A percentile compares a stretch with the other conserved stretches of the same genome.
These are phyloP conservation scores for Streblospio benedicti DNA, from an alignment of 1,140 invertebrate genomes.

Conservation along the genomic window DNA sequence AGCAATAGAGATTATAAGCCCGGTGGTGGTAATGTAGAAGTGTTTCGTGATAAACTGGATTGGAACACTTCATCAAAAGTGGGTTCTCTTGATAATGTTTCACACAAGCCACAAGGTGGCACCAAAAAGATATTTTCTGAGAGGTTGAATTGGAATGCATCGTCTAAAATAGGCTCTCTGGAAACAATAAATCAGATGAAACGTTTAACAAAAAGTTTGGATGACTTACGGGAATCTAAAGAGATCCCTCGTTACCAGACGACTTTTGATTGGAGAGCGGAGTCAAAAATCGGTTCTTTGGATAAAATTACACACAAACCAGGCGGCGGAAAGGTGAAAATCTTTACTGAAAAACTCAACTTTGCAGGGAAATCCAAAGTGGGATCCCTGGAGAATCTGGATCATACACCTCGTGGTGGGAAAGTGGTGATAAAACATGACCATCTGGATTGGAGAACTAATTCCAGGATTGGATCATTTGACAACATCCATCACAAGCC, in stretches of 20 bases:
- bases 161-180: background rate
- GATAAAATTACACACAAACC: conserved; percentile 78
- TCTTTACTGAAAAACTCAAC: no score
- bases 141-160: background rate
- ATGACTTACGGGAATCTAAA: no score
- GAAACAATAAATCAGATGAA: no score
- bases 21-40: background rate
- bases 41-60: background rate
- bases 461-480: conserved; percentile 2
- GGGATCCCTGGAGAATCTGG: conserved; percentile 23
- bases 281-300: conserved; percentile 66
- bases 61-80: background rate
- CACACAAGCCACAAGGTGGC: background rate
- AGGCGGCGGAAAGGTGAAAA: conserved; percentile 79
- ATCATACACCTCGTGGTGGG: conserved; percentile 22
- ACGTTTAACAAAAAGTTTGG: no score
- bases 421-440: no score
- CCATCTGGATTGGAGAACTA: no score
- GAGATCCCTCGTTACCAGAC: no score
- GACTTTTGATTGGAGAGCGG: conserved; percentile 25
- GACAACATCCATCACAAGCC: conserved; percentile 7
- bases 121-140: background rate
- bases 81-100: background rate
- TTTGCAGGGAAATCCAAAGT: conserved; percentile 57
- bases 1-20: background rate